These are phyloP conservation scores for Epirrita christyi DNA, from an alignment of 2,888 invertebrate species.

Conservation along the genomic window DNA sequence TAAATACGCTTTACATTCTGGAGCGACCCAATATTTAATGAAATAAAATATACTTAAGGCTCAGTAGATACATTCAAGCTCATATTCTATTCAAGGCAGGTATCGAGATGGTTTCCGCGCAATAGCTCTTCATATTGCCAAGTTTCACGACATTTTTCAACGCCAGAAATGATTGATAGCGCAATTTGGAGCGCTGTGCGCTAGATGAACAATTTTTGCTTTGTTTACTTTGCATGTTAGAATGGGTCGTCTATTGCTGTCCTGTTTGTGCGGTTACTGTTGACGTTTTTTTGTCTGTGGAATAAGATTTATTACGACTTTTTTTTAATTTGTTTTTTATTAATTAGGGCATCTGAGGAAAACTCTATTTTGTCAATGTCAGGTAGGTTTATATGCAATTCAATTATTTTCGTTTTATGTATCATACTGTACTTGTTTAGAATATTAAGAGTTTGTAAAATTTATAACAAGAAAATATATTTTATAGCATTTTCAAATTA, in stretches of 20 bases:
- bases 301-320: no score
- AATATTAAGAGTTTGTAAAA: no score
- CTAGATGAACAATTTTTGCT: slow-evolving; percentile 28
- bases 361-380: no score
- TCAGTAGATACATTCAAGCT: slow-evolving; percentile 22
- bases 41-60: slow-evolving; percentile 7
- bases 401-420: no score
- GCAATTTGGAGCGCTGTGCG: slow-evolving; percentile 33
- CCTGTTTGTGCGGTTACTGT: not conserved
- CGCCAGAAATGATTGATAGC: slow-evolving; percentile 40
- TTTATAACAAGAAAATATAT: no score
- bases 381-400: no score
- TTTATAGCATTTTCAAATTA: no score
- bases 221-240: slow-evolving; percentile 26
- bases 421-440: no score
- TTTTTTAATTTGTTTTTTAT: no score
- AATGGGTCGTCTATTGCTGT: slow-evolving; percentile 3
- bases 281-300: no score
- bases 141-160: slow-evolving; percentile 42
- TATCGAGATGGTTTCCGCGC: slow-evolving; percentile 40
- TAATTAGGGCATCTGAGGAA: no score
- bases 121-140: slow-evolving; percentile 40
- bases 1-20: not conserved
- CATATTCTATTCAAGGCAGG: slow-evolving; percentile 40
- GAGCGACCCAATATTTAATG: not conserved